Evolutionary conservation across 2,888 invertebrate genomes (phyloP).

Genomic region (Loripinus fragilis): DNA sequence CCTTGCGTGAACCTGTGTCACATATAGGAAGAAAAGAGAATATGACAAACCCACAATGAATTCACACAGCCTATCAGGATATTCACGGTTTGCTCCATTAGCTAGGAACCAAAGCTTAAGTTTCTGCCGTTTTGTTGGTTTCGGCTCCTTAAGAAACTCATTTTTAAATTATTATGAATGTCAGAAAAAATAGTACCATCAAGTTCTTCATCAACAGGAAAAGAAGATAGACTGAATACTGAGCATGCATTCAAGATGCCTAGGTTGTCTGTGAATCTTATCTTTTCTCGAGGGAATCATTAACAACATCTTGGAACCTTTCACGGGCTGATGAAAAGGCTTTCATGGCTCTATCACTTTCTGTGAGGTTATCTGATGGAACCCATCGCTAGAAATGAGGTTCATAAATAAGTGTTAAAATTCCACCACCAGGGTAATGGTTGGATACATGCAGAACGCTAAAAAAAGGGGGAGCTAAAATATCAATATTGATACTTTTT

Average conservation of each 20-base stretch:
- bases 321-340: conserved; percentile 6
- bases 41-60: too few species aligned
- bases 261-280: conserved; percentile 15
- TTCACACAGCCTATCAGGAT: too few species aligned
- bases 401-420: background rate
- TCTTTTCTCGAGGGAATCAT: too few species aligned
- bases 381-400: conserved; percentile 2
- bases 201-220: background rate
- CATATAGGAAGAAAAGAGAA: too few species aligned
- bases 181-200: background rate
- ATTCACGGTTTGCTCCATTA: too few species aligned
- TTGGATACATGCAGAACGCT: too few species aligned
- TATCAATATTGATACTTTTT: too few species aligned
- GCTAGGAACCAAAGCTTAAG: too few species aligned
- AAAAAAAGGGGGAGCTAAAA: too few species aligned
- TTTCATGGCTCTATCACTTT: background rate
- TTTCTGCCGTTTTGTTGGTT: too few species aligned
- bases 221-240: conserved; percentile 1
- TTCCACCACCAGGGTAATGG: background rate
- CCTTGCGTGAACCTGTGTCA: too few species aligned
- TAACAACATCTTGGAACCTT: background rate
- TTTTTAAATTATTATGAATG: background rate
- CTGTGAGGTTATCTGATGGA: conserved; percentile 11
- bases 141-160: conserved; percentile 24
- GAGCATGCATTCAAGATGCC: conserved; percentile 8